Conservation (phyloP, 2,113 vertebrate species). For the Gavia stellata region DNA sequence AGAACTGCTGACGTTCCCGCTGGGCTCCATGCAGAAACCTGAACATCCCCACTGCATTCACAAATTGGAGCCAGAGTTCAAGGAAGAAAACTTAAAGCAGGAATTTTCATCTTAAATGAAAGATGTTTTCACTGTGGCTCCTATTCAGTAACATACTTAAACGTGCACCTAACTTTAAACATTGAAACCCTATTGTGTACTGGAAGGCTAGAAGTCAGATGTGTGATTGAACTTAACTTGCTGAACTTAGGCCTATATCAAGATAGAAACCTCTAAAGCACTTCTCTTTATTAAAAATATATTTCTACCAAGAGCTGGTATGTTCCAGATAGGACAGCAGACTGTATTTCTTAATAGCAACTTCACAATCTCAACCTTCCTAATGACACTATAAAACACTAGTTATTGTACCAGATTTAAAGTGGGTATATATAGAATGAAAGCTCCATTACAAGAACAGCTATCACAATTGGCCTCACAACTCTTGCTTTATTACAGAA, state of each 20-base stretch:
- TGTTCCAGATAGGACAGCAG: background rate
- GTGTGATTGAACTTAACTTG: background rate
- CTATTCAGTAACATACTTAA: background rate
- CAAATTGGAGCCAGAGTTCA: slow-evolving; percentile 31
- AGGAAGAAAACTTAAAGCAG: slow-evolving; percentile 27
- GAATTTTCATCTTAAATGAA: slow-evolving; percentile 20
- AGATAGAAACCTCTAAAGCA: background rate
- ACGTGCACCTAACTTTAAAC: background rate
- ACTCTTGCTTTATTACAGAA: background rate
- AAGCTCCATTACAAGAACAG: background rate
- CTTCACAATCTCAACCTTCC: background rate
- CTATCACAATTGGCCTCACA: background rate
- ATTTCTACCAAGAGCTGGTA: background rate
- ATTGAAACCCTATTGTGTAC: background rate
- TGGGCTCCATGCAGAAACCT: background rate
- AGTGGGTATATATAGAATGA: background rate
- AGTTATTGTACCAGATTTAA: background rate
- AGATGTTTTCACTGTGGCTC: background rate
- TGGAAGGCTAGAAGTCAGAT: background rate
- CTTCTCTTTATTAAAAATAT: slow-evolving; percentile 8
- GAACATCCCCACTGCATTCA: background rate
- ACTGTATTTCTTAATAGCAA: background rate
- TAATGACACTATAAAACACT: background rate
- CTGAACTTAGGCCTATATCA: background rate
- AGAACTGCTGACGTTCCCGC: slow-evolving; percentile 43